Conservation (phyloP, 1,140 invertebrate genomes). For the Acromyrmex echinatior region DNA sequence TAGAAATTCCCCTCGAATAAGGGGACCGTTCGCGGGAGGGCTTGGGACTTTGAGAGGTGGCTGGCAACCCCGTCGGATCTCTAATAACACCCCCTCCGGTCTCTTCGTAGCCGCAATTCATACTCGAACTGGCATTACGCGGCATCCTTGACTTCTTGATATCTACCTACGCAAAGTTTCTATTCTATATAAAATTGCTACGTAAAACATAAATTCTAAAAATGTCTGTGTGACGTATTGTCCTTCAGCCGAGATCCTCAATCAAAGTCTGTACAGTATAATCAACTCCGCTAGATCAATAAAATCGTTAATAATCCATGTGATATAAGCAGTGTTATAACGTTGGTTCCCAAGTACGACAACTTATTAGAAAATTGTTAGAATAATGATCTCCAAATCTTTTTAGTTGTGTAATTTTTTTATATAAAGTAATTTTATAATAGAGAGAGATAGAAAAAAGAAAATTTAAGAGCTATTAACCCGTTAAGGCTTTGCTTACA, state of each 20-base stretch:
- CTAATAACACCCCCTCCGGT: constrained; percentile 79
- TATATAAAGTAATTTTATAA: neutral
- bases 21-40: constrained; percentile 76
- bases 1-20: constrained; percentile 83
- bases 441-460: neutral
- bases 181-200: neutral
- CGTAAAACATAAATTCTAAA: neutral
- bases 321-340: constrained; percentile 1
- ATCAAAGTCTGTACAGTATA: neutral
- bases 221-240: neutral
- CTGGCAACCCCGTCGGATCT: constrained; percentile 80
- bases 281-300: neutral
- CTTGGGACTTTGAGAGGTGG: constrained; percentile 79
- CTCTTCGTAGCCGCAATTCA: constrained; percentile 76
- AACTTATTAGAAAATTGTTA: neutral
- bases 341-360: neutral
- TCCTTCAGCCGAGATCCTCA: neutral
- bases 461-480: neutral
- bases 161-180: constrained; percentile 4
- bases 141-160: constrained; percentile 71
- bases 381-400: neutral
- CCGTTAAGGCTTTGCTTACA: no score
- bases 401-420: neutral
- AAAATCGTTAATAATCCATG: constrained; percentile 53
- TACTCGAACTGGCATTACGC: constrained; percentile 66